Evolutionary conservation across 2,797 vertebrate genomes (phyloP), one percentile per base, ranked within the genome.

Genomic region (Pampus argenteus): DNA sequence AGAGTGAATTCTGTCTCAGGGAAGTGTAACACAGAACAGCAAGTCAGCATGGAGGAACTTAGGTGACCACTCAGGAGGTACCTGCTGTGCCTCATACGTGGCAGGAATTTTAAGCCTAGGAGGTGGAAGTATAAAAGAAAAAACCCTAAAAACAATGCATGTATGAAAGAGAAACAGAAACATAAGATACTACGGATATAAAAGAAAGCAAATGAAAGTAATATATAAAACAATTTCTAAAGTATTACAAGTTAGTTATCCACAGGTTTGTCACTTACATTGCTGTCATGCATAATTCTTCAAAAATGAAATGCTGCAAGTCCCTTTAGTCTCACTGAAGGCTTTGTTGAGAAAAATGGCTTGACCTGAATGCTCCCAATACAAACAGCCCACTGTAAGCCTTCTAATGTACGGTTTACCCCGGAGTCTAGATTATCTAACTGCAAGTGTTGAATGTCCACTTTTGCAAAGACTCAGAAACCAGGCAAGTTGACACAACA

Each of bases 101-200:
- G 66, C 71, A 89, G 80, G 89, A 90, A 90, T 91, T 87, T 92
- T 90, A 91, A 92, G 87, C 86, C 78, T 28, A 55, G 72, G 57
- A 76, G 48, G 54, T 58, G 56, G 57, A 74, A 64, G 75, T 75
- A 71, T 66, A 47, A 82, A 84, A 82, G 56, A 68, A 66, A 69
- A 67, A 78, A 70, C 22, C 45, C 58, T 5, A 54, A 62, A 86
- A 67, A 58, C 54, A 74, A 72, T 58, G 26, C 49, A 58, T 31
- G 14, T 20, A 20, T n/a, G 42, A 67, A 61, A 44, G 29, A 66
- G 17, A 69, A 13, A 68, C 40, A 65, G 29, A 76, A 64, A 62
- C n/a, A 59, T 40, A 54, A 5, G 17, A 25, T 8, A 49, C 14
- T 6, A 18, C 11, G 7, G 20, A 13, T 55, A 60, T 22, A 29